Evolutionary conservation across 2,888 invertebrate species (phyloP), one percentile per base, ranked within the genome.

Genomic region (Himalopsyche anomala): DNA sequence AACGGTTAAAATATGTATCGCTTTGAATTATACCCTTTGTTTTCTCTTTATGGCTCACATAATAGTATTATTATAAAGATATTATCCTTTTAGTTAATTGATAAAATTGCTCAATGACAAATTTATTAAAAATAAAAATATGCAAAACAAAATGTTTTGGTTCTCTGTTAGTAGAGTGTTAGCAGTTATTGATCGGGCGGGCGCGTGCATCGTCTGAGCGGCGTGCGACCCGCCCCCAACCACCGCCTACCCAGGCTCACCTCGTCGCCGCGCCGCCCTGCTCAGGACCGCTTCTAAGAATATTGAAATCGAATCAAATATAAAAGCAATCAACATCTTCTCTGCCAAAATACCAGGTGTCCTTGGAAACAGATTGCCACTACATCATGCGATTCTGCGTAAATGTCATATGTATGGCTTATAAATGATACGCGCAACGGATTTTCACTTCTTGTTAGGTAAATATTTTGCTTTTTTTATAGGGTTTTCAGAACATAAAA

Each of bases 121-220:
- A 5, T 56, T 56, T 56, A 19, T 19, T 5, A 56, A 56, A 17
- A n/a, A 5, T 56, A 0, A 56, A 9, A 5, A n/a, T 56, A 6
- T 19, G 62, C 62, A 28, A 8, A 19, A n/a, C 56, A 6, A 62
- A 62, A 62, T n/a, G 62, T 62, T 62, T 62, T 6, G 19, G 8
- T 28, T 28, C 62, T 19, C 62, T 62, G 19, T 62, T 19, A 62
- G 62, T 62, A 15, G 62, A 62, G 62, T 62, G 62, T 62, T 62
- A 62, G 62, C 62, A n/a, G 40, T 42, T 81, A 81, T 81, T 81
- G 81, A 81, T 81, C 81, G 40, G 40, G 62, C 62, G 62, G 62
- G 81, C 81, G 81, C 45, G 81, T 81, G 81, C 81, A 81, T n/a
- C 81, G 81, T 45, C 81, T 81, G 45, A 28, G 42, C 42, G 45